A percentile compares a stretch with the other conserved stretches of the same genome.
phyloP scores from a whole-genome alignment of 2,888 invertebrate species.

The Cepaea hortensis region DNA sequence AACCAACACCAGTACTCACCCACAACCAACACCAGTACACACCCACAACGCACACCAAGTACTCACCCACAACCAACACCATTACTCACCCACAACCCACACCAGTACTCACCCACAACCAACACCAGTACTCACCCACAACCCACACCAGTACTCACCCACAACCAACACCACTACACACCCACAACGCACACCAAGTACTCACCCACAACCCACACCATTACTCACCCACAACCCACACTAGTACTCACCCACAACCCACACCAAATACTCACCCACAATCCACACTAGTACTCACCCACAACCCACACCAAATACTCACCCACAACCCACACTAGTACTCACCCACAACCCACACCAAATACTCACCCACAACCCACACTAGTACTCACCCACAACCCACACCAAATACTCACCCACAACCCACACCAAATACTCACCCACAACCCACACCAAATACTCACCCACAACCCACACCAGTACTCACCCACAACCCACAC shows the following conservation, averaged over 20 bases:
- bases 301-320: neutral
- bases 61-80: neutral
- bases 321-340: too few relatives aligned
- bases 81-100: neutral
- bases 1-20: neutral
- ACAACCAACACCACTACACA: neutral
- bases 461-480: neutral
- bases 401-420: neutral
- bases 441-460: too few relatives aligned
- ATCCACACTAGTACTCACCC: neutral
- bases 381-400: too few relatives aligned
- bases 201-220: neutral
- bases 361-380: too few relatives aligned
- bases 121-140: too few relatives aligned
- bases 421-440: neutral
- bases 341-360: too few relatives aligned
- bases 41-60: neutral
- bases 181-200: neutral
- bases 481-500: conserved; percentile 67
- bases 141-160: neutral
- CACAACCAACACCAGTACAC: neutral
- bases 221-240: neutral
- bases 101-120: neutral
- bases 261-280: too few relatives aligned
- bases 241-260: neutral